phyloP scores from a whole-genome alignment of 2,113 vertebrate species.

The Engraulis encrasicolus region DNA sequence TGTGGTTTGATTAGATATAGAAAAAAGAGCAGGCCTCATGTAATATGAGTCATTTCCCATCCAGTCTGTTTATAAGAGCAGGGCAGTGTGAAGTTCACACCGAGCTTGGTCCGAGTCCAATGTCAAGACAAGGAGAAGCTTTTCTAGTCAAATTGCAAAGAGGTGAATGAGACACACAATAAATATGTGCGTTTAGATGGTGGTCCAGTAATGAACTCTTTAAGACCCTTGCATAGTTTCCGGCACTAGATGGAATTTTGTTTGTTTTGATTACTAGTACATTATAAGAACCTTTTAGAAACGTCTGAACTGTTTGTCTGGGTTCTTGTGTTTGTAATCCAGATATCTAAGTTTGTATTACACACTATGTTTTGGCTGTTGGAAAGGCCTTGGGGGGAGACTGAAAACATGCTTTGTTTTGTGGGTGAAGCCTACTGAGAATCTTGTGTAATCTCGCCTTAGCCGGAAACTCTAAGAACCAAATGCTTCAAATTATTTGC shows the following conservation, averaged over 20 bases:
- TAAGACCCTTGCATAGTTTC: no score
- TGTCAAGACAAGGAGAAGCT: background rate
- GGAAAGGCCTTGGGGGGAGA: background rate
- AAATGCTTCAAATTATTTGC: background rate
- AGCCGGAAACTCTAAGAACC: background rate
- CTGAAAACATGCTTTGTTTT: background rate
- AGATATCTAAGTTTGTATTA: background rate
- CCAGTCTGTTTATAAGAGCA: conserved; percentile 21
- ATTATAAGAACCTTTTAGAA: background rate
- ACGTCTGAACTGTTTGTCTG: background rate
- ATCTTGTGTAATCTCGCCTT: no score
- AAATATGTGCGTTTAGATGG: background rate
- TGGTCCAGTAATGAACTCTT: background rate
- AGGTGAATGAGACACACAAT: background rate
- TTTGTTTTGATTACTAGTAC: background rate
- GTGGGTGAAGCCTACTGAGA: background rate
- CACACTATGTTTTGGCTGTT: background rate
- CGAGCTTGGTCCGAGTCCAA: background rate
- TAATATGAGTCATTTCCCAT: conserved; percentile 42
- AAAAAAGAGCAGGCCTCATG: conserved; percentile 19
- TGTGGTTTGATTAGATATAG: conserved; percentile 8
- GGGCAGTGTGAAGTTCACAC: background rate
- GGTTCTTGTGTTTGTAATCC: background rate
- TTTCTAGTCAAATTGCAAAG: background rate
- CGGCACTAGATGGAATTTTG: background rate